Conservation (phyloP, 1,140 invertebrate genomes). For the Lepidurus arcticus region DNA sequence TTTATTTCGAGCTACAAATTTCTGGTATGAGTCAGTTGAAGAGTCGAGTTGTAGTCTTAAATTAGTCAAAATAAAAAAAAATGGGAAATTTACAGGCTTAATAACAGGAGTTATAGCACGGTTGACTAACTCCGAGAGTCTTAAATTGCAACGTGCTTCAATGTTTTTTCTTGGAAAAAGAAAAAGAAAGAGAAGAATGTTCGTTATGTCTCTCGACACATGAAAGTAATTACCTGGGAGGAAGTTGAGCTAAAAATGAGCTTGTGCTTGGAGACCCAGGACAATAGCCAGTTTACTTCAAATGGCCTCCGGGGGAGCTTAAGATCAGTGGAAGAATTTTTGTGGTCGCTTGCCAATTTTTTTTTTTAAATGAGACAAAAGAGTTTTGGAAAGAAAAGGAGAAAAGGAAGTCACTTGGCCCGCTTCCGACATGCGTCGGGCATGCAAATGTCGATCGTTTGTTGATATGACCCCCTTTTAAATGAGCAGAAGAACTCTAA, state of each 20-base stretch:
- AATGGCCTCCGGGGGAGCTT: neutral
- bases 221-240: neutral
- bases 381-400: no score
- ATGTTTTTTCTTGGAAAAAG: neutral
- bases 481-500: neutral
- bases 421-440: neutral
- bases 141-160: no score
- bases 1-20: conserved; percentile 8
- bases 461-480: neutral
- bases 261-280: neutral
- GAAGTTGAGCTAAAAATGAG: conserved; percentile 15
- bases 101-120: no score
- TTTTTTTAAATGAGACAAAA: neutral
- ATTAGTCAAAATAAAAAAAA: no score
- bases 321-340: neutral
- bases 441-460: conserved; percentile 7
- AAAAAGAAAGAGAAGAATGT: conserved; percentile 8
- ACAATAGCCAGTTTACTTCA: neutral
- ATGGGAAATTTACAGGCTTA: no score
- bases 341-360: neutral
- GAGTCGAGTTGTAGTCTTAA: no score
- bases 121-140: no score
- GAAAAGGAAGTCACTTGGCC: neutral
- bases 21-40: neutral
- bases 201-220: conserved; percentile 6